Base-by-base conservation (phyloP, 2,113 vertebrate species). In the Anoplopoma fimbria region DNA sequence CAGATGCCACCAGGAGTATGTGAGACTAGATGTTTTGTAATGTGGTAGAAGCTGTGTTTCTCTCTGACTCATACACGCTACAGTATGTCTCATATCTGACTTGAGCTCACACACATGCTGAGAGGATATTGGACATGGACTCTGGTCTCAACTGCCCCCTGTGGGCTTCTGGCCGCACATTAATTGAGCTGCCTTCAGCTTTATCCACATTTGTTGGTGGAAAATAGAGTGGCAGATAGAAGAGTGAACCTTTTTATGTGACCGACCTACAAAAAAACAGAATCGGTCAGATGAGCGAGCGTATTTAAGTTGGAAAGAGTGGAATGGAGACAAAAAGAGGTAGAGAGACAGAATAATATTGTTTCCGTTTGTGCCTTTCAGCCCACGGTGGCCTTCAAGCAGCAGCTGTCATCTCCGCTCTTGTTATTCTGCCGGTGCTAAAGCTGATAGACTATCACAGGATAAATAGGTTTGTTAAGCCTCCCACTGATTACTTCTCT, bases 401-500 rank as follows among this genome's bases (percentile, higher is more conserved):
- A 79, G 36, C 42, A 55, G 40, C 53, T 70, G 34, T 63, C 60
- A 58, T 62, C 31, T n/a, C n/a, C 9, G 9, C 40, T 57, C 23
- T 61, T 45, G 64, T 83, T 58, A 40, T 74, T 76, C 51, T 65
- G 42, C 57, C 27, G 27, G 12, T n/a, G 27, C 15, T 49, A 31
- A n/a, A 40, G 23, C 62, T 69, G 72, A 87, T 73, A 12, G 69
- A 70, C 36, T 33, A 71, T 70, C 68, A 79, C 25, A 58, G 55
- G 17, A 29, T 57, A 57, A 40, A 62, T 60, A 69, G 61, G 83
- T 80, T 69, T 76, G 42, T 77, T 57, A 25, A 29, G 62, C 55
- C 29, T 77, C 58, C 40, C 51, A 42, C 71, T 84, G 77, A 86
- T 85, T 81, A 36, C 42, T 71, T 84, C 63, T 63, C 33, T 72